A percentile compares a stretch with the other conserved stretches of the same genome.
phyloP scores from a whole-genome alignment of 2,113 vertebrate species.

The Montifringilla adamsi region DNA sequence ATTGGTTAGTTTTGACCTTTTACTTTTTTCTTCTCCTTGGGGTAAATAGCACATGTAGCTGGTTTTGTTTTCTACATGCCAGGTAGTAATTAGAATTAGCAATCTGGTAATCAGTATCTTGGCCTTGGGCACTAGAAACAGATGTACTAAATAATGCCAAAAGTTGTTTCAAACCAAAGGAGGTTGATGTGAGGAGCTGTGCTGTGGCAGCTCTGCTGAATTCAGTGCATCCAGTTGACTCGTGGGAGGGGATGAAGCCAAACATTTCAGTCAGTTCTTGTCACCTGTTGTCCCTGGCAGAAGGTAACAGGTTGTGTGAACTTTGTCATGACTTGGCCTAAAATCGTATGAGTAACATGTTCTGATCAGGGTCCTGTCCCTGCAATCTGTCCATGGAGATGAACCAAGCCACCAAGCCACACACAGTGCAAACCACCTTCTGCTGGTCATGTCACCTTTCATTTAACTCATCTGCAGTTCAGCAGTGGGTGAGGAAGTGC shows the following conservation, averaged over 20 bases:
- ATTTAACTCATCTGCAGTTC: not conserved
- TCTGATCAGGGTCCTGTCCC: not conserved
- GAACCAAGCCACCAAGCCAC: not conserved
- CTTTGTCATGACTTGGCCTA: not conserved
- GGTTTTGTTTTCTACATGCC: conserved; percentile 6
- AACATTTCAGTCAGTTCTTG: not conserved
- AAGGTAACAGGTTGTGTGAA: not conserved
- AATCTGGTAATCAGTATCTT: not conserved
- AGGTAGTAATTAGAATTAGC: conserved; percentile 44
- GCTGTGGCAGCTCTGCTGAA: not conserved
- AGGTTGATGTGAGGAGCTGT: not conserved
- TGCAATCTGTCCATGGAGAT: not conserved
- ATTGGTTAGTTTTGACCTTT: not conserved
- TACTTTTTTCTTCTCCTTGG: not conserved
- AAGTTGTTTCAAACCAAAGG: not conserved
- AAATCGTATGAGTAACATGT: not conserved
- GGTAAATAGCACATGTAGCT: not conserved
- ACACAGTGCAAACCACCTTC: not conserved
- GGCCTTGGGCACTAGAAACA: not conserved
- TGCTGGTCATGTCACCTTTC: not conserved
- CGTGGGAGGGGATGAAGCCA: not conserved
- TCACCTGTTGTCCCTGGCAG: not conserved
- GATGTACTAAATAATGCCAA: not conserved
- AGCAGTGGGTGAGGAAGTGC: not conserved
- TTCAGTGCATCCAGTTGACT: not conserved